A percentile compares a stretch with the other conserved stretches of the same genome.
phyloP scores from a whole-genome alignment of 2,113 vertebrate genomes.

The Trematocara macrostoma region DNA sequence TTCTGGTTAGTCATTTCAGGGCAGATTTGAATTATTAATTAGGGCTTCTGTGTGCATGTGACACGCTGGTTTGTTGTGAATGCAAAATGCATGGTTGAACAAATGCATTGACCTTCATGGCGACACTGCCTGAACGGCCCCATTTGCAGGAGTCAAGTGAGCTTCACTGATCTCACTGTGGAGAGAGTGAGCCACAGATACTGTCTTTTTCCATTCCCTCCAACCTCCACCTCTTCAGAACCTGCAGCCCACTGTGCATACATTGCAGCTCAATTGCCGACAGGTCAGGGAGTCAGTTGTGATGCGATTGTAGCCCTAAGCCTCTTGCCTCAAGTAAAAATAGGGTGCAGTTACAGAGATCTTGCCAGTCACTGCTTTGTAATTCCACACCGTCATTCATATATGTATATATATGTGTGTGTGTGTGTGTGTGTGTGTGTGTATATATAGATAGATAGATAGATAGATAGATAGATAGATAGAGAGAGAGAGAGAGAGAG shows the following conservation, averaged over 20 bases:
- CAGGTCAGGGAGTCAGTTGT: neutral
- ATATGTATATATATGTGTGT: neutral
- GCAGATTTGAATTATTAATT: neutral
- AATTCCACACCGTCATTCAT: neutral
- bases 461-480: rapidly evolving
- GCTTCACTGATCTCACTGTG: neutral
- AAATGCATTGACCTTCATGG: neutral
- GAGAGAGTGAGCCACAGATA: neutral
- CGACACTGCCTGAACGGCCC: neutral
- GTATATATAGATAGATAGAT: rapidly evolving
- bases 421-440: no score
- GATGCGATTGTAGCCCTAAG: neutral
- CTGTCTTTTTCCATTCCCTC: neutral
- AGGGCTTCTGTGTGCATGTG: neutral
- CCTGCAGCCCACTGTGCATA: neutral
- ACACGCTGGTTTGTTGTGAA: neutral
- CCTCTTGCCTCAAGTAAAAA: neutral
- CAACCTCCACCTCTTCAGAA: neutral
- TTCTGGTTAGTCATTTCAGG: neutral
- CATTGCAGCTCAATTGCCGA: neutral
- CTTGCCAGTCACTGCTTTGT: neutral
- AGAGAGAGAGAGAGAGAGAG: no score
- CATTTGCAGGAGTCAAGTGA: neutral
- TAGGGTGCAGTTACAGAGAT: neutral
- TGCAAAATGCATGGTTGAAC: neutral